Evolutionary conservation across 2,797 vertebrate species (phyloP), one percentile per base, ranked within the genome.

Genomic region (Typhlichthys eigenmanni): DNA sequence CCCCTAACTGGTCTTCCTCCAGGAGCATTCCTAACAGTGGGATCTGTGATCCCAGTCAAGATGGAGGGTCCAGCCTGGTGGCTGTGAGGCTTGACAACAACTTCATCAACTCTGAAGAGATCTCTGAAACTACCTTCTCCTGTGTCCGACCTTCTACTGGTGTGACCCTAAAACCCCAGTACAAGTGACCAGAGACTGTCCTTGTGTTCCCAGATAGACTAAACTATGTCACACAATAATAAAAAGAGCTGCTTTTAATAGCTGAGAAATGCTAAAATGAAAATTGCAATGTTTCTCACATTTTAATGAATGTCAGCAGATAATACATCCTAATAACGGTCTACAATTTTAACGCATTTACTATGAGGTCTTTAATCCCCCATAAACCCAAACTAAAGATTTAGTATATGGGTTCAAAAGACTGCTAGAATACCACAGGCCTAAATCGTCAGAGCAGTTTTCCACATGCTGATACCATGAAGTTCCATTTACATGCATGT

Each of bases 1-100:
- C 43, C 67, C 6, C 47, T 75, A 10, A 57, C 62, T 2, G 6
- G 29, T 71, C 76, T 14, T 63, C 64, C 83, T 85, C 47, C 84
- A 99, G 98, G 91, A 89, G 83, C 0, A 85, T 99, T 62, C 89
- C 88, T 34, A 91, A 94, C 1, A 93, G 96, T 19, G 82, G 93
- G 62, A 92, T 99, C 76, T 99, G 98, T 71, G 95, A 90, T 80
- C 79, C 77, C 0, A 72, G 91, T 13, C 93, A 92, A 47, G 86
- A 75, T 0, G 89, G 82, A 9, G 96, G 97, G 52, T 95, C 95
- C 17, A 92, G 75, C 24, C 58, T 99, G 60, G 94, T 97, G 79
- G 92, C 95, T 0, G 73, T 98, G 82, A 96, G 97, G 74, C 93
- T 99, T 57, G 98, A 98, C 72, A 93, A 98, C 84, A 99, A 99